Percentiles rank a stretch among this genome's conserved stretches.
Conservation (phyloP, 2,888 invertebrate species). For the Ecliptopera silaceata region DNA sequence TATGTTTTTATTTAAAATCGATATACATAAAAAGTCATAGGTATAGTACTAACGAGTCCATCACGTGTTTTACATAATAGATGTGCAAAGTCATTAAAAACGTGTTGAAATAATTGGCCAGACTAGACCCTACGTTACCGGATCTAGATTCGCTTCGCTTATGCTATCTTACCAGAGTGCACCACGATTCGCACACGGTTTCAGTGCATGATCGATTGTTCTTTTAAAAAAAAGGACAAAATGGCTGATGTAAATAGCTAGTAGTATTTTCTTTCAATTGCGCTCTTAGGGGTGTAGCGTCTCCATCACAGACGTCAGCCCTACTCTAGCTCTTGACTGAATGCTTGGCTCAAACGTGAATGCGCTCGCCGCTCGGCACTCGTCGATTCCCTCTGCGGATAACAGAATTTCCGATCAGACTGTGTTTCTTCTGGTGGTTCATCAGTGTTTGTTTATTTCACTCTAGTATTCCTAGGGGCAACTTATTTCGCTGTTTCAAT, state of each 20-base stretch:
- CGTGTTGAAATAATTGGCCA: too few relatives aligned
- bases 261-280: constrained; percentile 13
- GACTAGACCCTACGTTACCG: too few relatives aligned
- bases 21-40: too few relatives aligned
- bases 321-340: constrained; percentile 59
- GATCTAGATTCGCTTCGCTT: too few relatives aligned
- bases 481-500: constrained; percentile 39
- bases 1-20: too few relatives aligned
- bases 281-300: neutral
- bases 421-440: constrained; percentile 55
- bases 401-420: constrained; percentile 76
- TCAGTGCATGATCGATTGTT: too few relatives aligned
- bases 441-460: constrained; percentile 58
- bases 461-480: constrained; percentile 44
- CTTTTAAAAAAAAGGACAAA: neutral
- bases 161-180: too few relatives aligned
- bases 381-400: constrained; percentile 73
- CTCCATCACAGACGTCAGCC: constrained; percentile 23
- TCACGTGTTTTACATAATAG: too few relatives aligned
- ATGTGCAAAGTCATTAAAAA: too few relatives aligned
- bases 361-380: constrained; percentile 58
- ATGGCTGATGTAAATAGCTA: neutral
- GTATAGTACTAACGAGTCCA: too few relatives aligned
- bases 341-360: constrained; percentile 50
- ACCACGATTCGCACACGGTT: too few relatives aligned